Conservation (phyloP, 2,797 vertebrate genomes). For the Diceros bicornis region DNA sequence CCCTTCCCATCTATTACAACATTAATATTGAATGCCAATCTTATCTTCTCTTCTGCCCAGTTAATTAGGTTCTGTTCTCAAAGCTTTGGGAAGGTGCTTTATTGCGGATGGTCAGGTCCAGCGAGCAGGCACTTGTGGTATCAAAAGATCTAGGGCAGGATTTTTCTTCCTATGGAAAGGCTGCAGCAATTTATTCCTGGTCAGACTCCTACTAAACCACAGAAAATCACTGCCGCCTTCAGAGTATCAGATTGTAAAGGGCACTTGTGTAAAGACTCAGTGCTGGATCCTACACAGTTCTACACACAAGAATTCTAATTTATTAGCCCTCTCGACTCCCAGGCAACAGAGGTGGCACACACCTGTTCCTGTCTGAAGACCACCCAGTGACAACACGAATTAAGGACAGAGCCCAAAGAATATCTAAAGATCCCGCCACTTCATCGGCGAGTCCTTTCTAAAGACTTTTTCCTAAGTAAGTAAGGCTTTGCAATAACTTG, state of each 20-base stretch:
- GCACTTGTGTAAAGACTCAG: background rate
- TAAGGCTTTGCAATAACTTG: background rate
- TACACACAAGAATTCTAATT: background rate
- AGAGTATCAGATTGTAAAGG: background rate
- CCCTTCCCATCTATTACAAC: background rate
- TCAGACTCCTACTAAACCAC: background rate
- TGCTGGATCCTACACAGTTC: background rate
- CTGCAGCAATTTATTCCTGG: background rate
- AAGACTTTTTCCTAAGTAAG: background rate
- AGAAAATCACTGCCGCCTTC: background rate
- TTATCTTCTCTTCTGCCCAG: background rate
- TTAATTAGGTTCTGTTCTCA: slow-evolving; percentile 6
- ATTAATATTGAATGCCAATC: background rate
- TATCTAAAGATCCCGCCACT: background rate
- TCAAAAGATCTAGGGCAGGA: background rate
- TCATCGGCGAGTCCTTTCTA: background rate
- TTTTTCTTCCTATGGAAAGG: accelerated
- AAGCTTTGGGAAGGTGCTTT: slow-evolving; percentile 61
- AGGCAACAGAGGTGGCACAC: background rate
- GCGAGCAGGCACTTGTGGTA: background rate
- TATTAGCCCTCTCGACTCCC: background rate
- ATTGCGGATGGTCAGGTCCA: accelerated
- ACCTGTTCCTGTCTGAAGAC: background rate
- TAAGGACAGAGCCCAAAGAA: background rate
- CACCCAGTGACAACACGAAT: background rate